Evolutionary conservation across 2,888 invertebrate genomes (phyloP).

Genomic region (Pediacus dermestoides): DNA sequence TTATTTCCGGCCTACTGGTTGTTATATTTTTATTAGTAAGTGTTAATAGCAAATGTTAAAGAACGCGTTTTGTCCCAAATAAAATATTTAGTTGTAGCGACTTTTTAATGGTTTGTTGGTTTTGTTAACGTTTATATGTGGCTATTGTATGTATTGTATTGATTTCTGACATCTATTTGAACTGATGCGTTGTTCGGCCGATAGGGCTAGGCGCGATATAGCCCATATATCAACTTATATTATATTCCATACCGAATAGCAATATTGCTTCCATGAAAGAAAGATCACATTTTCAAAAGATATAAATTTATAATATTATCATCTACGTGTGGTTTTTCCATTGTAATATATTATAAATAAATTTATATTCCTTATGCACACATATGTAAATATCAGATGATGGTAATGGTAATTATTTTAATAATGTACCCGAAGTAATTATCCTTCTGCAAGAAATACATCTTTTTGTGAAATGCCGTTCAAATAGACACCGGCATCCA

Average conservation of each 20-base stretch:
- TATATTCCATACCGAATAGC: conserved; percentile 22
- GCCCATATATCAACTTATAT: conserved; percentile 34
- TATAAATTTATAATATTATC: conserved; percentile 22
- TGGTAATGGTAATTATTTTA: not conserved
- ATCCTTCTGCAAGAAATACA: conserved; percentile 25
- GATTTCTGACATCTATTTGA: conserved; percentile 40
- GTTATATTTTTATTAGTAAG: too few relatives aligned
- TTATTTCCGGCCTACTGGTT: not conserved
- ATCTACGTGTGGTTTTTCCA: too few relatives aligned
- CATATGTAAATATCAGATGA: not conserved
- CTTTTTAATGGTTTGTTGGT: too few relatives aligned
- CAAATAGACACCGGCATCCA: conserved; percentile 46
- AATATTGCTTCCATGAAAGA: conserved; percentile 27
- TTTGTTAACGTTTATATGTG: conserved; percentile 32
- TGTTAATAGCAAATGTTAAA: too few relatives aligned
- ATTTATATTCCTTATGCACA: not conserved
- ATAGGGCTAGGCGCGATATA: conserved; percentile 32
- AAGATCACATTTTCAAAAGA: conserved; percentile 26
- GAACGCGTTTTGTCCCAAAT: too few relatives aligned
- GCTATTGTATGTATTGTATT: conserved; percentile 39
- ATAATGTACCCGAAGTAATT: not conserved
- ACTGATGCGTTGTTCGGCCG: conserved; percentile 32
- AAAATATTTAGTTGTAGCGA: too few relatives aligned
- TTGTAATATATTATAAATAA: not conserved
- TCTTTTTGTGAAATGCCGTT: conserved; percentile 38